Percentiles rank a stretch among this genome's conserved stretches.
Conservation (phyloP, 2,113 vertebrate species). For the Sciurus niger region DNA sequence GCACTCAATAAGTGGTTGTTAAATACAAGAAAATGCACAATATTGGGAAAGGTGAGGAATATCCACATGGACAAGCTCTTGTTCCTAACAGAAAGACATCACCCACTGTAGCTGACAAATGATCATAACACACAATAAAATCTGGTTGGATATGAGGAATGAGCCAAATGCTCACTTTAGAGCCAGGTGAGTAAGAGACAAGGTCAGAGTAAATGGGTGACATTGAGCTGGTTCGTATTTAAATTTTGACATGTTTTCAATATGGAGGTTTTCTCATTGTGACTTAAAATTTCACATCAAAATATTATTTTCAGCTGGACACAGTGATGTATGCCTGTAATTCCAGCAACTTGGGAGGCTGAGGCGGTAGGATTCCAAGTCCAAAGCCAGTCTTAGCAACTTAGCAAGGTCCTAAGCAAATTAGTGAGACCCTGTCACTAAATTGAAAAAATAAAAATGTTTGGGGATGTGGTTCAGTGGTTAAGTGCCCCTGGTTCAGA, state of each 20-base stretch:
- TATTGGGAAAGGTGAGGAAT: neutral
- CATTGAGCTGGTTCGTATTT: neutral
- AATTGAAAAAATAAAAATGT: no score
- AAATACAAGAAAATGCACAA: neutral
- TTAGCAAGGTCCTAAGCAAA: no score
- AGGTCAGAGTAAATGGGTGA: neutral
- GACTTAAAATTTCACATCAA: conserved; percentile 25
- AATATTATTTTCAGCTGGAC: neutral
- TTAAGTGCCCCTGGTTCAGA: no score
- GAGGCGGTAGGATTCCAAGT: no score
- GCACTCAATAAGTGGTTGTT: neutral
- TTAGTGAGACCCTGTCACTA: no score
- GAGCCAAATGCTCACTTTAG: neutral
- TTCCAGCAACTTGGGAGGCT: no score
- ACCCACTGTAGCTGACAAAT: accelerated
- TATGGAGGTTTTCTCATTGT: neutral
- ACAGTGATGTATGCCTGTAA: no score
- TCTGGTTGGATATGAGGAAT: neutral
- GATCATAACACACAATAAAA: neutral
- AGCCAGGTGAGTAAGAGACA: neutral
- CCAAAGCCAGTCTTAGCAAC: no score
- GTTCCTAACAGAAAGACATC: neutral
- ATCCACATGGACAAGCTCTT: neutral
- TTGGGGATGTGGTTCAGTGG: no score
- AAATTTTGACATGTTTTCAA: neutral